A percentile compares a stretch with the other conserved stretches of the same genome.
phyloP scores from a whole-genome alignment of 53 echinoderm and acorn worm species.

The Mesocentrotus franciscanus region DNA sequence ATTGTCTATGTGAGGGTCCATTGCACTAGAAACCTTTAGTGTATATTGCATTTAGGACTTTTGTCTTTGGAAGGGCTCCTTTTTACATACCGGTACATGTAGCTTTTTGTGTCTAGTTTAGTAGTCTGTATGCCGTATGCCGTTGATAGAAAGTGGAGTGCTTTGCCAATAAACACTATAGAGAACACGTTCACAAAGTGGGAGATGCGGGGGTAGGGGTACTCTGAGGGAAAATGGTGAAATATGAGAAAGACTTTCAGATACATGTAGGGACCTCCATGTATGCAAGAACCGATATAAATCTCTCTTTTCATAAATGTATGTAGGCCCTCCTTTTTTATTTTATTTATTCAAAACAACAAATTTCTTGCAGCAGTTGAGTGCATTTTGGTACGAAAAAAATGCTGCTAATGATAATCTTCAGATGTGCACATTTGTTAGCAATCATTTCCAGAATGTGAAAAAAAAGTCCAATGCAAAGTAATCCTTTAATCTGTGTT shows the following conservation, averaged over 20 bases:
- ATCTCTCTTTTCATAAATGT: too few species aligned
- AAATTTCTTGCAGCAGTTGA: background rate
- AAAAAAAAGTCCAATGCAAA: background rate
- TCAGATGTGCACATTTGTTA: background rate
- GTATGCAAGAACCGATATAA: too few species aligned
- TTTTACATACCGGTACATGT: too few species aligned
- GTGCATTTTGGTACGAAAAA: background rate
- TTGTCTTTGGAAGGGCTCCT: background rate
- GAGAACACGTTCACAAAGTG: background rate
- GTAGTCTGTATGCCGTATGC: background rate
- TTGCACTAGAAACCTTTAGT: background rate
- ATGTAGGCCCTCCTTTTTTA: too few species aligned
- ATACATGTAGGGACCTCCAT: too few species aligned
- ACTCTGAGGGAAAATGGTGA: background rate
- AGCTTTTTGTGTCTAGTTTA: background rate
- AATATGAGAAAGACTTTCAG: too few species aligned
- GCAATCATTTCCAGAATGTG: background rate
- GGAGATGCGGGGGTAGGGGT: background rate
- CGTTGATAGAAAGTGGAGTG: background rate
- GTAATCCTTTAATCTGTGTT: conserved; percentile 20
- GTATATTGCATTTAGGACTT: background rate
- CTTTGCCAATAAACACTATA: conserved; percentile 26
- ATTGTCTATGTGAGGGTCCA: background rate
- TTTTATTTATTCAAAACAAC: too few species aligned
- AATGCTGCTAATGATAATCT: background rate